Evolutionary conservation across 2,113 vertebrate species (phyloP).

Genomic region (Oncorhynchus keta): DNA sequence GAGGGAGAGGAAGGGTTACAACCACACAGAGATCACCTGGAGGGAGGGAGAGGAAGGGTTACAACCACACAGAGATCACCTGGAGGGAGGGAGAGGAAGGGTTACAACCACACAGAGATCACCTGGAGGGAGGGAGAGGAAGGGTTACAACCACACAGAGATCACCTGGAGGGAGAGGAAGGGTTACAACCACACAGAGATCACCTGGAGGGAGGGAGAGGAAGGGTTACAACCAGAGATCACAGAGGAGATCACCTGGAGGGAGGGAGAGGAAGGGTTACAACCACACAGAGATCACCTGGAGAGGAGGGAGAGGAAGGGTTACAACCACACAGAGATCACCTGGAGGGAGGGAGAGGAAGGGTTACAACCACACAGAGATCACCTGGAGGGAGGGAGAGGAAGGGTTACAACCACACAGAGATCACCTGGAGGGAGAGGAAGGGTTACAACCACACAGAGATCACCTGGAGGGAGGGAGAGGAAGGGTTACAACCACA

Average conservation of each 20-base stretch:
- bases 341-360: neutral
- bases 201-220: neutral
- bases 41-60: neutral
- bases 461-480: conserved; percentile 73
- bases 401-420: neutral
- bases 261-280: neutral
- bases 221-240: neutral
- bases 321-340: conserved; percentile 50
- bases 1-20: neutral
- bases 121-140: neutral
- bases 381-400: conserved; percentile 67
- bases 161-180: conserved; percentile 71
- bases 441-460: neutral
- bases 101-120: conserved; percentile 50
- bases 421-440: neutral
- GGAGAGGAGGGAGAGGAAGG: neutral
- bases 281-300: conserved; percentile 66
- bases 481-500: neutral
- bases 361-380: neutral
- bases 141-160: neutral
- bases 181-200: neutral
- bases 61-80: conserved; percentile 64
- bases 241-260: conserved; percentile 70
- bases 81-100: conserved; percentile 14
- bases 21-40: conserved; percentile 66